Base-by-base conservation (phyloP, 2,888 invertebrate genomes). In the Eristalis pertinax region DNA sequence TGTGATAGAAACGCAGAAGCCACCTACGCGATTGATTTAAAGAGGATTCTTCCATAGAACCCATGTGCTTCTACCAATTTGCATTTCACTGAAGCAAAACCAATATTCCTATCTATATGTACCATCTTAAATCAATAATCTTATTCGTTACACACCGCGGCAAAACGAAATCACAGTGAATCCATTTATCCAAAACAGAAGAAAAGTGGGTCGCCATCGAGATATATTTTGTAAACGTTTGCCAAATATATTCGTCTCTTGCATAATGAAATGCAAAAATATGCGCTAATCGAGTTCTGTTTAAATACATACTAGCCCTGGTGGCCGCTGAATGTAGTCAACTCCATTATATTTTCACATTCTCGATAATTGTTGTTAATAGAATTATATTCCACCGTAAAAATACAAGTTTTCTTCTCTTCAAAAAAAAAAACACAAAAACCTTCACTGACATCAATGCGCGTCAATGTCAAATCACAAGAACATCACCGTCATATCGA, bases 331-430 rank as follows among this genome's bases (percentile, higher is more conserved):
- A 1, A 19, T 8, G 8, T 50, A 50, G 43, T 50, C 29, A 24
- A 10, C 32, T 29, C 15, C 22, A 22, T 35, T 35, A 58, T 58
- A 58, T 69, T 69, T 69, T 69, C 69, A 35, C 35, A 24, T 69
- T 69, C 69, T 38, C 56, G 69, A 35, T 69, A 69, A 69, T 69
- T 69, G 58, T 69, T 69, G 56, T 69, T 69, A 58, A 69, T 69
- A 35, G 35, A 22, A 69, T 58, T 69, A 69, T 22, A 32, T 8
- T 1, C 24, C 56, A 32, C 56, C 50, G n/a, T 43, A 15, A 43
- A 43, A 15, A 50, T 50, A 50, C 8, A 50, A n/a, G 7, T 50
- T 50, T 50, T 50, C 19, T 50, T n/a, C 13, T 15, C 2, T 13
- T 15, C 2, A 41, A 41, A 41, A 13, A 41, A 11, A 8, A 41